These are phyloP conservation scores for Sinosuthora webbiana DNA, from an alignment of 2,113 vertebrate genomes.

Conservation along the genomic window DNA sequence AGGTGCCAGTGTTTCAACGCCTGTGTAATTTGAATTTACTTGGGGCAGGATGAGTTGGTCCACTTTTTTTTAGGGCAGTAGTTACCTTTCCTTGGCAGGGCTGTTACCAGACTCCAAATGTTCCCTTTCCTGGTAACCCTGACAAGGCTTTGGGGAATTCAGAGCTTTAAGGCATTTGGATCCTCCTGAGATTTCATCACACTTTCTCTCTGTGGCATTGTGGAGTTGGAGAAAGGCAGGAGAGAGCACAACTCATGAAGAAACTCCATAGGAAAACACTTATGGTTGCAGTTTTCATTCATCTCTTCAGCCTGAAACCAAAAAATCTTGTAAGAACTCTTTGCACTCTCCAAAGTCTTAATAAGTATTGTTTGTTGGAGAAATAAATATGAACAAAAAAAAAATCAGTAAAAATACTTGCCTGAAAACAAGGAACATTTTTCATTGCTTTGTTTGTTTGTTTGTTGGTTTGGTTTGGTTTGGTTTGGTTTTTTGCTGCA, in stretches of 20 bases:
- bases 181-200: neutral
- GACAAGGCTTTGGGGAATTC: neutral
- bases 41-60: neutral
- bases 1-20: neutral
- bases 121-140: neutral
- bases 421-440: neutral
- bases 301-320: neutral
- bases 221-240: neutral
- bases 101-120: neutral
- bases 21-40: neutral
- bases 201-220: neutral
- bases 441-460: too few species aligned
- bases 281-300: neutral
- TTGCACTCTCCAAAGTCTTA: neutral
- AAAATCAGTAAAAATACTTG: neutral
- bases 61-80: neutral
- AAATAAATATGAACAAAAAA: neutral
- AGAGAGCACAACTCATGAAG: neutral
- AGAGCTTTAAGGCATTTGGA: neutral
- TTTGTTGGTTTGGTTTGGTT: too few species aligned
- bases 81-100: neutral
- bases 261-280: neutral
- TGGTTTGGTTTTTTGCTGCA: neutral
- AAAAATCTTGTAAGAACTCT: neutral
- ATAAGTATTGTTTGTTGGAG: neutral